Base-by-base conservation (phyloP, 2,797 vertebrate genomes). In the Nasua narica region DNA sequence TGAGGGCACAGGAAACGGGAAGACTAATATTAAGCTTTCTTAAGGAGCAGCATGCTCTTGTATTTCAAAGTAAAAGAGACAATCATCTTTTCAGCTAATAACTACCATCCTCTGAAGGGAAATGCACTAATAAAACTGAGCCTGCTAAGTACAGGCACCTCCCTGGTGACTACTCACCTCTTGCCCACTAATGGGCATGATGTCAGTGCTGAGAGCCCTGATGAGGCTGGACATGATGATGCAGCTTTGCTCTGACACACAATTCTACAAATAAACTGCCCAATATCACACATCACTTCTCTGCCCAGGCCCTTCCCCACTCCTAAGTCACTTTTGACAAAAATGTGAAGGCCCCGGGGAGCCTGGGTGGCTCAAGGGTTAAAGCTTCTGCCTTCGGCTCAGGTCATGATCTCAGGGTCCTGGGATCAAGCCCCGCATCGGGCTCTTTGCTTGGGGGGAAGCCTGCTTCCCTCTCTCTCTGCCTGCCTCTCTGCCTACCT, bases 231-330 rank as follows among this genome's bases (percentile, higher is more conserved):
- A 19, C 21, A 67, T 16, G 29, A 35, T 4, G 3, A 1, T 2
- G 16, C 18, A 3, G 12, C 78, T 83, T 16, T 32, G 40, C 13
- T 48, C 40, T 12, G 52, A 46, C 25, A 35, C 46, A 4, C 7
- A 14, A 29, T 35, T 21, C 23, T 10, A 2, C 27, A 0, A 9
- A 8, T 13, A n/a, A 16, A 13, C 10, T 5, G 37, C 2, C 3
- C 14, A 2, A n/a, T 29, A 7, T 27, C 40, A 27, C 5, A 18
- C 4, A 0, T 3, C 15, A 50, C 65, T 29, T 23, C 40, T 21
- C 78, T 37, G 23, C 0, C 19, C 16, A 27, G 10, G 2, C 1
- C 12, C 15, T 35, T 58, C 37, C 13, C 23, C n/a, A 15, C 16
- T 48, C 52, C 40, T 12, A 11, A 21, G 21, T 46, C 8, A 27